Evolutionary conservation across 2,888 invertebrate species (phyloP).

Genomic region (Platycnemis pennipes): DNA sequence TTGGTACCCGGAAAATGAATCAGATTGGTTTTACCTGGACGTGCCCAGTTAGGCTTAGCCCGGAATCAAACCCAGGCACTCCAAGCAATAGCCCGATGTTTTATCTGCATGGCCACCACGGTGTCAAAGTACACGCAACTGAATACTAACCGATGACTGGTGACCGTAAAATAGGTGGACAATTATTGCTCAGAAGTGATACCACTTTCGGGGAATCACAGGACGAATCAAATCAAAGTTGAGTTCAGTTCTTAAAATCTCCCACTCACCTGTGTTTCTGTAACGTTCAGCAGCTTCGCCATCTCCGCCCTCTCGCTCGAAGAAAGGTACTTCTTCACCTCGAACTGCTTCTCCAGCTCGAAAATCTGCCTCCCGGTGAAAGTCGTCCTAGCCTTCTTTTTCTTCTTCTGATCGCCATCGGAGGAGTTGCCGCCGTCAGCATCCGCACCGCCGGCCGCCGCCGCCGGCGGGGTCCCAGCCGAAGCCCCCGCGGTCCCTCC

Average conservation of each 20-base stretch:
- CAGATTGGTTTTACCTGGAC: too few relatives aligned
- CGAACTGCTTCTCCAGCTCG: conserved; percentile 97
- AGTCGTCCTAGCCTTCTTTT: conserved; percentile 95
- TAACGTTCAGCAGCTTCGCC: conserved; percentile 95
- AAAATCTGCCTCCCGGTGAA: conserved; percentile 98
- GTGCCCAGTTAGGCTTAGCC: too few relatives aligned
- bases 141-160: too few relatives aligned
- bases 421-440: conserved; percentile 73
- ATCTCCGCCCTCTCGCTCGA: conserved; percentile 96
- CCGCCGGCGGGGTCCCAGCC: conserved; percentile 16
- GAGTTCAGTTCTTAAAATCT: neutral
- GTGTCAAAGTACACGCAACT: too few relatives aligned
- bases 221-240: too few relatives aligned
- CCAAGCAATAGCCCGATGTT: too few relatives aligned
- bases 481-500: conserved; percentile 66
- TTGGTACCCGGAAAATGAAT: too few relatives aligned
- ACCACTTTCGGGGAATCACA: too few relatives aligned
- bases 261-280: conserved; percentile 94
- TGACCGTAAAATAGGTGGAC: too few relatives aligned
- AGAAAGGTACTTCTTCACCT: conserved; percentile 96
- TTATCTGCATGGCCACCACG: too few relatives aligned
- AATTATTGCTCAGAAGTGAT: too few relatives aligned
- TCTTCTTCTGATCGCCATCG: conserved; percentile 80
- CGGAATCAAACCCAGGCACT: too few relatives aligned
- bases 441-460: conserved; percentile 69